These are phyloP conservation scores for Barypeithes pellucidus DNA, from an alignment of 2,888 invertebrate species.

Conservation along the genomic window DNA sequence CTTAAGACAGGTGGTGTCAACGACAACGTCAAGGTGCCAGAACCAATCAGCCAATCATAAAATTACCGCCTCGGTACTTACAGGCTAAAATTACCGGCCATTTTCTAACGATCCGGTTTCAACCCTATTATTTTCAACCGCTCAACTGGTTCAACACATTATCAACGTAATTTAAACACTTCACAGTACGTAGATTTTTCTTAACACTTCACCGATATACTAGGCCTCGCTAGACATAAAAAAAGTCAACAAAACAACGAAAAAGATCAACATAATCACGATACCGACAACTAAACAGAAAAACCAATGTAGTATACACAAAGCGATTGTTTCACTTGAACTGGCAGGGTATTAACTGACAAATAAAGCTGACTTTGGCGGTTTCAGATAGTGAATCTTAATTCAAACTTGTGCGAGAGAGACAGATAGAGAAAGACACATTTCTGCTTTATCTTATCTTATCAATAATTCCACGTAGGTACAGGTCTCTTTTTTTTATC, in stretches of 20 bases:
- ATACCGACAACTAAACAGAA: constrained; percentile 27
- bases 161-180: constrained; percentile 24
- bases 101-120: constrained; percentile 19
- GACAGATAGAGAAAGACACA: constrained; percentile 38
- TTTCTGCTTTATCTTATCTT: constrained; percentile 44
- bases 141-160: neutral
- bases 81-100: constrained; percentile 28
- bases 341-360: constrained; percentile 48
- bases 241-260: constrained; percentile 22
- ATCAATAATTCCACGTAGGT: constrained; percentile 39
- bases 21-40: neutral
- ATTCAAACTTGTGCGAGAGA: constrained; percentile 38
- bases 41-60: neutral
- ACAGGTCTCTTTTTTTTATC: constrained; percentile 33
- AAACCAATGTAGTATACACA: constrained; percentile 35
- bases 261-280: constrained; percentile 38
- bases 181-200: neutral
- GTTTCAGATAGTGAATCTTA: constrained; percentile 49
- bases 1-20: neutral
- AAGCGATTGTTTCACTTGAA: constrained; percentile 46
- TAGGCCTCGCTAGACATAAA: neutral
- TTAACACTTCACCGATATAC: neutral
- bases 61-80: constrained; percentile 27
- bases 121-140: constrained; percentile 12
- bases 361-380: constrained; percentile 52